phyloP scores from a whole-genome alignment of 2,113 vertebrate species.

The Aptenodytes patagonicus region DNA sequence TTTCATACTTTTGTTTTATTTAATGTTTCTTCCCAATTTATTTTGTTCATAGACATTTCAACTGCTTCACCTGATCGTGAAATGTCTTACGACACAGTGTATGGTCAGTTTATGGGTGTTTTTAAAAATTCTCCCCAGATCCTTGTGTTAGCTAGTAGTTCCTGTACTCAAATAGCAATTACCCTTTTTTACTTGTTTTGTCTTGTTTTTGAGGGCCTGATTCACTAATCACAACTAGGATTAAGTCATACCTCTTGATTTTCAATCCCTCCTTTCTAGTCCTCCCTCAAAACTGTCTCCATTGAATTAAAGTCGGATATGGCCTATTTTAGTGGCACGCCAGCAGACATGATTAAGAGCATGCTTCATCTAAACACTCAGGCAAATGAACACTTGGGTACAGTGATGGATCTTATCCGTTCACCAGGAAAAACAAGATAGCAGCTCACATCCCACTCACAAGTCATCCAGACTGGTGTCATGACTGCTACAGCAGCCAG shows the following conservation, averaged over 20 bases:
- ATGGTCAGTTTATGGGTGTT: slow-evolving; percentile 79
- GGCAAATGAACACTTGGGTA: background rate
- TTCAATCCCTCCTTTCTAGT: background rate
- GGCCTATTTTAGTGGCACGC: background rate
- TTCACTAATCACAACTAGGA: slow-evolving; percentile 73
- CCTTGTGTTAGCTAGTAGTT: slow-evolving; percentile 61
- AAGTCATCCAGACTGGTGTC: background rate
- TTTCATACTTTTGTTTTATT: slow-evolving; percentile 56
- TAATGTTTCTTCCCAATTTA: slow-evolving; percentile 72
- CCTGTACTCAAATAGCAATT: slow-evolving; percentile 35
- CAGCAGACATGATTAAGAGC: background rate
- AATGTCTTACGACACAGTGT: slow-evolving; percentile 81
- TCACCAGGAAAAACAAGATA: background rate
- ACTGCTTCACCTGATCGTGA: slow-evolving; percentile 88
- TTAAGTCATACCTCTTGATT: background rate
- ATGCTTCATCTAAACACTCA: background rate
- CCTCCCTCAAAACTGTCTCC: background rate
- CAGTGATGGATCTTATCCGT: background rate
- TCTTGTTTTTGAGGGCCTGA: slow-evolving; percentile 60
- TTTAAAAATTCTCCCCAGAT: slow-evolving; percentile 39
- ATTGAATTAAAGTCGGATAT: background rate
- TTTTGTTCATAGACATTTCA: slow-evolving; percentile 88
- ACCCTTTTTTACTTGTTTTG: slow-evolving; percentile 9
- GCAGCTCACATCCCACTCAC: background rate
- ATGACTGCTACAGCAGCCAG: background rate